phyloP scores from a whole-genome alignment of 2,113 vertebrate species.

The Corvus hawaiiensis region DNA sequence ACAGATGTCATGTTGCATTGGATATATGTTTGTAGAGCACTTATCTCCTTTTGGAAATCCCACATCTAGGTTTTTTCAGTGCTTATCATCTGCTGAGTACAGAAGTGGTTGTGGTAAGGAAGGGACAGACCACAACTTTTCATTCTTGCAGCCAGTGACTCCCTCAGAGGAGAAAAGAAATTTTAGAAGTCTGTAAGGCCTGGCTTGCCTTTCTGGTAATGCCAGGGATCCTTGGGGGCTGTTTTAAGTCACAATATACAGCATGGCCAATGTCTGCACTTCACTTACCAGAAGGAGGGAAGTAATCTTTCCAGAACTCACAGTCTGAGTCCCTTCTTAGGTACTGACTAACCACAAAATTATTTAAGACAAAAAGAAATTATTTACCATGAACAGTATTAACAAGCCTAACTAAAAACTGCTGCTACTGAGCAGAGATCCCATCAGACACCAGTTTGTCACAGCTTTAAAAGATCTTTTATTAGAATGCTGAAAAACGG shows the following conservation, averaged over 20 bases:
- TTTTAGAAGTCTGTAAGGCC: neutral
- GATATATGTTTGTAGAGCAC: neutral
- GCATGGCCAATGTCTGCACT: neutral
- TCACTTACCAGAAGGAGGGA: neutral
- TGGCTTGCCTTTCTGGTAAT: neutral
- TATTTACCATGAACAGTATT: neutral
- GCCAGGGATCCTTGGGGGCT: neutral
- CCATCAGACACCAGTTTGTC: neutral
- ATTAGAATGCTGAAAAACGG: neutral
- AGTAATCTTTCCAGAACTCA: neutral
- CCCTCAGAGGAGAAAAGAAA: neutral
- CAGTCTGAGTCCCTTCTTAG: neutral
- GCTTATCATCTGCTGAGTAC: neutral
- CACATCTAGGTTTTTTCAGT: neutral
- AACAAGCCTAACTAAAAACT: neutral
- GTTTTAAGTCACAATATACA: neutral
- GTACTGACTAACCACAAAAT: neutral
- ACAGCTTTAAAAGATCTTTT: neutral
- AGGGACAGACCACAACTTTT: neutral
- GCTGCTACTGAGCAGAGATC: neutral
- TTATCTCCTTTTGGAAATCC: neutral
- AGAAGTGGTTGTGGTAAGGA: neutral
- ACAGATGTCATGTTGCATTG: neutral
- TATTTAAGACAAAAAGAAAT: neutral
- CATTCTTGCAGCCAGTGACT: neutral